phyloP scores from a whole-genome alignment of 1,140 invertebrate genomes.

The Halotydeus destructor region DNA sequence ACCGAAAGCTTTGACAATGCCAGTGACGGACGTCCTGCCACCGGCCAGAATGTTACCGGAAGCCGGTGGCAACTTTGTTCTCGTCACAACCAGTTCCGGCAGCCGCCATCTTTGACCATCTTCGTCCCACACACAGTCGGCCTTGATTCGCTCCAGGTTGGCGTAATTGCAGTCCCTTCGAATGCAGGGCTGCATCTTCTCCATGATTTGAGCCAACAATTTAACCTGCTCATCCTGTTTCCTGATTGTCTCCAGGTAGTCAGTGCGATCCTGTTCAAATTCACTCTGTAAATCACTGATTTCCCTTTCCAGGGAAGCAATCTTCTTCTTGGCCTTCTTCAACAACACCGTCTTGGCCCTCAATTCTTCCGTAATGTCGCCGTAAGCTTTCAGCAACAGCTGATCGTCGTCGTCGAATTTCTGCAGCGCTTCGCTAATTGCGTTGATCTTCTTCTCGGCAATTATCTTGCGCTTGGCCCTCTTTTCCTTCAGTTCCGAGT shows the following conservation, averaged over 20 bases:
- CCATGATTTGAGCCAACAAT: conserved; percentile 42
- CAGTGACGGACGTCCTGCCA: not conserved
- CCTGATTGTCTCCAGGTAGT: conserved; percentile 58
- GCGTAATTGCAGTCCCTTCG: conserved; percentile 52
- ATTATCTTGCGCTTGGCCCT: conserved; percentile 41
- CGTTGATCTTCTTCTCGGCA: conserved; percentile 39
- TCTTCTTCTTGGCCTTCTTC: conserved; percentile 41
- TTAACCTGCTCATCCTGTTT: conserved; percentile 48
- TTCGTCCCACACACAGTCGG: conserved; percentile 51
- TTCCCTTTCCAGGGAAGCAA: conserved; percentile 42
- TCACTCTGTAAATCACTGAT: conserved; percentile 56
- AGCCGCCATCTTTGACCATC: conserved; percentile 47
- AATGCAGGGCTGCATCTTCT: conserved; percentile 45
- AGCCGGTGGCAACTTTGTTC: conserved; percentile 40
- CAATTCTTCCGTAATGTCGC: conserved; percentile 52
- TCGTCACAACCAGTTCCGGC: conserved; percentile 39
- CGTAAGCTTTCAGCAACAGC: conserved; percentile 42
- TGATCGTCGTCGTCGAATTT: conserved; percentile 47
- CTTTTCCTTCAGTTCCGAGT: conserved; percentile 35
- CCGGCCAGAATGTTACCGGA: conserved; percentile 21
- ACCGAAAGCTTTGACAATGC: conserved; percentile 1
- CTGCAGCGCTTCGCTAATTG: conserved; percentile 35
- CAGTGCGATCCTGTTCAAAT: conserved; percentile 58
- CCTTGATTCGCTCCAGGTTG: conserved; percentile 41
- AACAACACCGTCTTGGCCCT: conserved; percentile 45